Percentiles rank a stretch among this genome's conserved stretches.
phyloP scores from a whole-genome alignment of 2,113 vertebrate species.

The Ellobius talpinus region DNA sequence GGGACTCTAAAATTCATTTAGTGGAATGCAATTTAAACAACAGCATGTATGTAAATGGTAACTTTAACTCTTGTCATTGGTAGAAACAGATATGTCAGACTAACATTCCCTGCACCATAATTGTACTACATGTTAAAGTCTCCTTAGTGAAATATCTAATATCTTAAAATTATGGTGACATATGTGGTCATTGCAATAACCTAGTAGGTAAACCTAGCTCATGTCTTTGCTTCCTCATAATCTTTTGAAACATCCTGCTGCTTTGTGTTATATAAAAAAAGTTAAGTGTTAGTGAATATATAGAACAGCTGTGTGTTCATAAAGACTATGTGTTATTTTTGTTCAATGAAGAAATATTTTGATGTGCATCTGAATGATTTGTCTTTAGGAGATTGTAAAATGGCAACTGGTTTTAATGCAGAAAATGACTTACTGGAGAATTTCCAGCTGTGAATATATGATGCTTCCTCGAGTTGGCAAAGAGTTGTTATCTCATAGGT shows the following conservation, averaged over 20 bases:
- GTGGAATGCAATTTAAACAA: background rate
- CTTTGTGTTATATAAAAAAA: conserved; percentile 58
- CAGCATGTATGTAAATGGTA: background rate
- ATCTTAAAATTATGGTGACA: background rate
- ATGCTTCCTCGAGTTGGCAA: conserved; percentile 40
- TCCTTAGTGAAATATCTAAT: background rate
- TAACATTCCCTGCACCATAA: background rate
- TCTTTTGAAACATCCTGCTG: conserved; percentile 1
- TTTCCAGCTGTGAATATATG: conserved; percentile 53
- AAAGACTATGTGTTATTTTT: conserved; percentile 61
- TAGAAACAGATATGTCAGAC: background rate
- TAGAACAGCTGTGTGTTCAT: conserved; percentile 65
- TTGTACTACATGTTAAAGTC: background rate
- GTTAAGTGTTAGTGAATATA: background rate
- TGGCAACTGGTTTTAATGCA: conserved; percentile 54
- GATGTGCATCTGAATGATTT: conserved; percentile 17
- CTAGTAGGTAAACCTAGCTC: background rate
- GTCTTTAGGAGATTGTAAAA: conserved; percentile 47
- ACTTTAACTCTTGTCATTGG: background rate
- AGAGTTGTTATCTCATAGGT: conserved; percentile 40
- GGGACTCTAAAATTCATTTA: background rate
- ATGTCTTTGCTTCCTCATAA: background rate
- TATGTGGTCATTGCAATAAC: background rate
- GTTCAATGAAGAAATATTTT: conserved; percentile 47
- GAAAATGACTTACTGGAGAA: conserved; percentile 52